Evolutionary conservation across 2,113 vertebrate genomes (phyloP).

Genomic region (Paradoxurus hermaphroditus): DNA sequence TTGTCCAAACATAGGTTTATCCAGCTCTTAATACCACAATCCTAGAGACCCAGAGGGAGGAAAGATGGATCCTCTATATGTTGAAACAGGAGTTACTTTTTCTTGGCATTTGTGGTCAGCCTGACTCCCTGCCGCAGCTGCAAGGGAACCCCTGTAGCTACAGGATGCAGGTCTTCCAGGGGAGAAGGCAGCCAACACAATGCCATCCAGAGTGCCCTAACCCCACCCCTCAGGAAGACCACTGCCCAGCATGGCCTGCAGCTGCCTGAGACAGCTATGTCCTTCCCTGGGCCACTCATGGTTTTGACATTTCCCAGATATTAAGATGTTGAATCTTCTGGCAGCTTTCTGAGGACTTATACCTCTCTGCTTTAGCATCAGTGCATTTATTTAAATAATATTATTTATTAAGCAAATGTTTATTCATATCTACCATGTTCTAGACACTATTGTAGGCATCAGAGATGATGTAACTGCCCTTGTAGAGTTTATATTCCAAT

Average conservation of each 20-base stretch:
- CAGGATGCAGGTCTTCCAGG: background rate
- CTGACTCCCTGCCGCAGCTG: background rate
- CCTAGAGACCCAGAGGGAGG: background rate
- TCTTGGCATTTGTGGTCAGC: background rate
- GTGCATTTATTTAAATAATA: background rate
- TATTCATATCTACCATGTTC: background rate
- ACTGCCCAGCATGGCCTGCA: background rate
- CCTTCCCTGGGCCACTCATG: background rate
- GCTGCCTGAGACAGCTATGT: fast-evolving
- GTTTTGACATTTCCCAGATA: background rate
- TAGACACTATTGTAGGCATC: background rate
- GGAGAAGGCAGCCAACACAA: background rate
- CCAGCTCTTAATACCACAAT: background rate
- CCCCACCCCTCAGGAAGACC: fast-evolving
- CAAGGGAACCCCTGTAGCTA: background rate
- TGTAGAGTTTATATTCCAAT: background rate
- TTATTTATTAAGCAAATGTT: background rate
- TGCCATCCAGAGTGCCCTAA: fast-evolving
- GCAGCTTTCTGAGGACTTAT: background rate
- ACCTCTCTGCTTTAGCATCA: background rate
- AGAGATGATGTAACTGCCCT: background rate
- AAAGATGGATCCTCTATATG: background rate
- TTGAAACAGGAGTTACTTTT: background rate
- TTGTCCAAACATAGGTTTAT: background rate
- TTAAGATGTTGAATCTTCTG: background rate